Conservation (phyloP, 92 coral and sea anemone genomes). For the Phenganax stokvisi region DNA sequence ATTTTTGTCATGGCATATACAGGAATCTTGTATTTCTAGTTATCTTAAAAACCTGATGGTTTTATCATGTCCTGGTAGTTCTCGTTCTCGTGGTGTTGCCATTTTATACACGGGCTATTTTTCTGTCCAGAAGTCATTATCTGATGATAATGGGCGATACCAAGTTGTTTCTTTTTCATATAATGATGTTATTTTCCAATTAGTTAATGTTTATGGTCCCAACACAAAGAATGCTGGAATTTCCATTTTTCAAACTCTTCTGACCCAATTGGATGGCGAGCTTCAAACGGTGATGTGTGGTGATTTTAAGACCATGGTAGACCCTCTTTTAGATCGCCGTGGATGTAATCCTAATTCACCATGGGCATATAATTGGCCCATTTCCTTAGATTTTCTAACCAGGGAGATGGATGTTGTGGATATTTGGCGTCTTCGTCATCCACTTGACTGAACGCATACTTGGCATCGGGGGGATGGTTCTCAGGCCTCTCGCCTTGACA, state of each 20-base stretch:
- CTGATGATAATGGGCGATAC: not conserved
- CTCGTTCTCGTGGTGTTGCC: not conserved
- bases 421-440: not conserved
- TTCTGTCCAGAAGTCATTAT: not conserved
- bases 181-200: not conserved
- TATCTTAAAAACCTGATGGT: too few species aligned
- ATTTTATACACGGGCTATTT: not conserved
- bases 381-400: not conserved
- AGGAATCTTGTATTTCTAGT: too few species aligned
- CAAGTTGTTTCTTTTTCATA: not conserved
- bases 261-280: not conserved
- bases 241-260: not conserved
- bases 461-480: not conserved
- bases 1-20: too few species aligned
- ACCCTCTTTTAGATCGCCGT: not conserved
- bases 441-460: not conserved
- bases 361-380: not conserved
- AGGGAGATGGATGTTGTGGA: not conserved
- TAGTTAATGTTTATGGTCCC: not conserved
- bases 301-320: not conserved
- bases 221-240: not conserved
- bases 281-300: not conserved
- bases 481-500: constrained; percentile 6
- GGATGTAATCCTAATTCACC: not conserved
- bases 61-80: too few species aligned